Evolutionary conservation across 2,888 invertebrate species (phyloP).

Genomic region (Agrochola litura): DNA sequence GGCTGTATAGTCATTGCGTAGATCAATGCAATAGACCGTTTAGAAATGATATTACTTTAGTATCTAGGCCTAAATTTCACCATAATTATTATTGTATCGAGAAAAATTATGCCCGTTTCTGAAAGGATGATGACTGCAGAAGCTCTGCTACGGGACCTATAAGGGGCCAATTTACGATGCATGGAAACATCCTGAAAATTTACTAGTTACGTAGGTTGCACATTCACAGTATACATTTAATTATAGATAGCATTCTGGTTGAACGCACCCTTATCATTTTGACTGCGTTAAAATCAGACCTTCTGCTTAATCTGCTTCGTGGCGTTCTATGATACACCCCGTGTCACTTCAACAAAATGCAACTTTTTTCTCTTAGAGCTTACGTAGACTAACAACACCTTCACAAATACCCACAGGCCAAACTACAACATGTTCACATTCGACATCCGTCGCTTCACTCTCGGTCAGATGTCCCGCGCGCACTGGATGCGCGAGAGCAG

Average conservation of each 20-base stretch:
- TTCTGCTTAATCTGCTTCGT: background rate
- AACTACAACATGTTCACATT: constrained; percentile 96
- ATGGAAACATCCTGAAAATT: background rate
- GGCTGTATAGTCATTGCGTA: background rate
- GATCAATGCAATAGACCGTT: background rate
- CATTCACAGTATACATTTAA: background rate
- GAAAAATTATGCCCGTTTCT: background rate
- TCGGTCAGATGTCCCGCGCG: constrained; percentile 92
- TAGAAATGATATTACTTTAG: background rate
- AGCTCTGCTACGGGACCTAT: background rate
- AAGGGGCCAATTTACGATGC: background rate
- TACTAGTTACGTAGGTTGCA: too few species aligned
- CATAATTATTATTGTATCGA: background rate
- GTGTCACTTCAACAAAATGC: background rate
- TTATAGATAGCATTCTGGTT: background rate
- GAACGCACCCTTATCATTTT: background rate
- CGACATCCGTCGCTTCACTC: constrained; percentile 96
- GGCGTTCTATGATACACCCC: background rate
- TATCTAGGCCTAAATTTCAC: background rate
- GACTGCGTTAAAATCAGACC: background rate
- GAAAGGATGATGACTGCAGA: background rate
- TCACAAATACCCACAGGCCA: constrained; percentile 88
- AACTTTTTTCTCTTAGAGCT: background rate
- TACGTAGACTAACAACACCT: background rate
- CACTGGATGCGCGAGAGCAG: constrained; percentile 95